Evolutionary conservation across 1,140 invertebrate species (phyloP).

Genomic region (Nylanderia fulva): DNA sequence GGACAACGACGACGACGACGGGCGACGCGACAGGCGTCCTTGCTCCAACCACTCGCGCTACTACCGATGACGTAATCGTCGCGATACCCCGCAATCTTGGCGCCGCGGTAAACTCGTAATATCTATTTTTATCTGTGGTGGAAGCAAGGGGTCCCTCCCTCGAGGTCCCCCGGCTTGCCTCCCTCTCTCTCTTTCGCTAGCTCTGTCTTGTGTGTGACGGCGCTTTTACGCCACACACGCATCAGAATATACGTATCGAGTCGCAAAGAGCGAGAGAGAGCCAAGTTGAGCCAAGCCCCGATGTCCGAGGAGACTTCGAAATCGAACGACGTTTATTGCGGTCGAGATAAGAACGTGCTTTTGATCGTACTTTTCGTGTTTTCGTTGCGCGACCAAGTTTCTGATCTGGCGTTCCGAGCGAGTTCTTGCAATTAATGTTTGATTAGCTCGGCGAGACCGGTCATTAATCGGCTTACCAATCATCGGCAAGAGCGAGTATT

Average conservation of each 20-base stretch:
- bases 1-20: slow-evolving; percentile 65
- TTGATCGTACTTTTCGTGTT: not conserved
- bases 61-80: slow-evolving; percentile 84
- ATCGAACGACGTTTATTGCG: slow-evolving; percentile 51
- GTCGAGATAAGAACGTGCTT: slow-evolving; percentile 37
- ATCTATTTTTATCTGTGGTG: slow-evolving; percentile 84
- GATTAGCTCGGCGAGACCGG: slow-evolving; percentile 7
- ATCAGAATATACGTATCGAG: not conserved
- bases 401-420: not conserved
- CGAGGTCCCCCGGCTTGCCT: slow-evolving; percentile 49
- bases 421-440: not conserved
- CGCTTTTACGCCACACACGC: not conserved
- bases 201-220: slow-evolving; percentile 3
- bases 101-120: slow-evolving; percentile 85
- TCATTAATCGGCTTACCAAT: slow-evolving; percentile 34
- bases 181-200: slow-evolving; percentile 17
- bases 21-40: slow-evolving; percentile 78
- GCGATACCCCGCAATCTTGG: slow-evolving; percentile 85
- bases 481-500: slow-evolving; percentile 44
- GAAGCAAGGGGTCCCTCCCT: slow-evolving; percentile 73
- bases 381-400: slow-evolving; percentile 10
- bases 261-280: not conserved
- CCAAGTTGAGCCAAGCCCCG: slow-evolving; percentile 20
- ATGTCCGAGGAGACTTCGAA: slow-evolving; percentile 26
- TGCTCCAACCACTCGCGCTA: slow-evolving; percentile 78